Evolutionary conservation across 1,140 invertebrate species (phyloP).

Genomic region (Coelopa frigida): DNA sequence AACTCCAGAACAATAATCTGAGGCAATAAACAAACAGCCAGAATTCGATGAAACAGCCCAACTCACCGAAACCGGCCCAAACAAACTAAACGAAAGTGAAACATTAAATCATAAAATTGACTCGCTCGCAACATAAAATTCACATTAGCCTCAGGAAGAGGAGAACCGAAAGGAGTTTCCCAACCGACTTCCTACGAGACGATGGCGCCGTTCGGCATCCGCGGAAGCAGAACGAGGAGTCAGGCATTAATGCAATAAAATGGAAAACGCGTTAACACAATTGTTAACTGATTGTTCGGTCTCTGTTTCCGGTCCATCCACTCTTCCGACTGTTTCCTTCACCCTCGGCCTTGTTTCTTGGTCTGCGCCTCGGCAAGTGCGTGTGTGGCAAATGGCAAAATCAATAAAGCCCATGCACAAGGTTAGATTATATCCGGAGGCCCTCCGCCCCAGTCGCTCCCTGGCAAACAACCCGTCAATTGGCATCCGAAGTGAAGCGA

Average conservation of each 20-base stretch:
- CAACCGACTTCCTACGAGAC: neutral
- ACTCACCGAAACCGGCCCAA: neutral
- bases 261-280: slow-evolving; percentile 12
- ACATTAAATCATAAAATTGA: slow-evolving; percentile 43
- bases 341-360: no score
- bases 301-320: no score
- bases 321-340: no score
- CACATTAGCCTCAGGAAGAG: slow-evolving; percentile 41
- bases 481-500: no score
- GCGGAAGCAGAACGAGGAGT: slow-evolving; percentile 1
- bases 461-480: no score
- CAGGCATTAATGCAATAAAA: slow-evolving; percentile 12
- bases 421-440: no score
- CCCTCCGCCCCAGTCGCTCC: no score
- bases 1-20: neutral
- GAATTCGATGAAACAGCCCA: neutral
- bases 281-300: no score
- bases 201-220: neutral
- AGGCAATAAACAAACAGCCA: slow-evolving; percentile 1
- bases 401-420: no score
- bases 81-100: neutral
- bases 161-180: neutral
- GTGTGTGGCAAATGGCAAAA: no score
- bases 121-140: slow-evolving; percentile 43
- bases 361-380: no score